A percentile compares a stretch with the other conserved stretches of the same genome.
These are phyloP conservation scores for Triplophysa rosa DNA, from an alignment of 2,113 vertebrate genomes.

Conservation along the genomic window DNA sequence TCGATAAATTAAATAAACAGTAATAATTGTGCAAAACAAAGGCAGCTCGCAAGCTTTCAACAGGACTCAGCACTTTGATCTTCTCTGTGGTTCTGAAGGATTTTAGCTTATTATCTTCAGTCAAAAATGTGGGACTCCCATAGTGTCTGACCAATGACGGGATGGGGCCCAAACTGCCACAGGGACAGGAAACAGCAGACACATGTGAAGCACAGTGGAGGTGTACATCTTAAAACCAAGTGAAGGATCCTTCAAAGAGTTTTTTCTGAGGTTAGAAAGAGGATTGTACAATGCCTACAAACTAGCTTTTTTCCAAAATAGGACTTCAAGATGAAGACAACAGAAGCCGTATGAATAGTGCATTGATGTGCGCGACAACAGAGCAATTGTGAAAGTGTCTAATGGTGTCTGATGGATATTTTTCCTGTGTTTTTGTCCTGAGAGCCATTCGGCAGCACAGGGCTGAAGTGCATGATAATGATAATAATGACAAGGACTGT, in stretches of 20 bases:
- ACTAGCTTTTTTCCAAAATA: not conserved
- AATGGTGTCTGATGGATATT: not conserved
- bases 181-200: not conserved
- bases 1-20: conserved; percentile 15
- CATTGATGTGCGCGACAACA: not conserved
- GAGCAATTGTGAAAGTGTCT: not conserved
- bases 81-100: not conserved
- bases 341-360: not conserved
- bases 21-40: conserved; percentile 13
- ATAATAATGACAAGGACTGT: conserved; percentile 42
- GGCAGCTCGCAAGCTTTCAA: not conserved
- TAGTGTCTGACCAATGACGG: not conserved
- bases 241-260: not conserved
- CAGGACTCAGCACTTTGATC: not conserved
- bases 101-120: conserved; percentile 11
- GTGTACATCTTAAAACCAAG: not conserved
- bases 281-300: not conserved
- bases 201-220: not conserved
- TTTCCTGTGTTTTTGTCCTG: not conserved
- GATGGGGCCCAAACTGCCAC: not conserved
- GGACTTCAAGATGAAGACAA: not conserved
- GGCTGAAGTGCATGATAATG: conserved; percentile 4
- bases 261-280: not conserved
- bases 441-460: not conserved
- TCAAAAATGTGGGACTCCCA: conserved; percentile 1